Evolutionary conservation across 2,797 vertebrate genomes (phyloP).

Genomic region (Lagothrix lagotricha): DNA sequence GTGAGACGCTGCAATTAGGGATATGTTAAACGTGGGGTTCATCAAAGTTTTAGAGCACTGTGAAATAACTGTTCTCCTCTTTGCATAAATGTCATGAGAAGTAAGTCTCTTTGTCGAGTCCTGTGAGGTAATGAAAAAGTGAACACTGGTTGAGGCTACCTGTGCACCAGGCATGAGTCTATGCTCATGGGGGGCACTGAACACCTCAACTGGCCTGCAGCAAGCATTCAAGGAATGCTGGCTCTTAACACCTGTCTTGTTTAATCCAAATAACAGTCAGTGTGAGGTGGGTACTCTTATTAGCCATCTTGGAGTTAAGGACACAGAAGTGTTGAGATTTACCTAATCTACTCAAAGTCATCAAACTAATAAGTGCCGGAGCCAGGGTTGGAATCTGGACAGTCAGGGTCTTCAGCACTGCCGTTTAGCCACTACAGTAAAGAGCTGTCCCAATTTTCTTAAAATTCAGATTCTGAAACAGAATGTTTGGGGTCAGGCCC

Average conservation of each 20-base stretch:
- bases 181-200: not conserved
- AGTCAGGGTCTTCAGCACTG: not conserved
- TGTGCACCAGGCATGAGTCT: not conserved
- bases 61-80: not conserved
- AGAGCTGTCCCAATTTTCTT: not conserved
- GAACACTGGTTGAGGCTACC: not conserved
- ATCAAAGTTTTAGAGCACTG: not conserved
- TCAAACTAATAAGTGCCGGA: not conserved
- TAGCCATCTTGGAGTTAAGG: not conserved
- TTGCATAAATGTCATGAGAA: not conserved
- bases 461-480: not conserved
- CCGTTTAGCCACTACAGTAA: not conserved
- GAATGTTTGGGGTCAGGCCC: not conserved
- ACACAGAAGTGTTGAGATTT: not conserved
- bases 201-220: not conserved
- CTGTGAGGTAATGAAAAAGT: not conserved
- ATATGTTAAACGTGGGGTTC: not conserved
- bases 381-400: not conserved
- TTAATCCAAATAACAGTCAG: not conserved
- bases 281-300: not conserved
- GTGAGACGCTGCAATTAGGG: not conserved
- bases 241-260: not conserved
- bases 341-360: fast-evolving
- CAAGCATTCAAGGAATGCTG: not conserved
- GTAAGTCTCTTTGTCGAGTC: not conserved